These are phyloP conservation scores for Drosophila persimilis DNA, from an alignment of 1,140 invertebrate species.

Conservation along the genomic window DNA sequence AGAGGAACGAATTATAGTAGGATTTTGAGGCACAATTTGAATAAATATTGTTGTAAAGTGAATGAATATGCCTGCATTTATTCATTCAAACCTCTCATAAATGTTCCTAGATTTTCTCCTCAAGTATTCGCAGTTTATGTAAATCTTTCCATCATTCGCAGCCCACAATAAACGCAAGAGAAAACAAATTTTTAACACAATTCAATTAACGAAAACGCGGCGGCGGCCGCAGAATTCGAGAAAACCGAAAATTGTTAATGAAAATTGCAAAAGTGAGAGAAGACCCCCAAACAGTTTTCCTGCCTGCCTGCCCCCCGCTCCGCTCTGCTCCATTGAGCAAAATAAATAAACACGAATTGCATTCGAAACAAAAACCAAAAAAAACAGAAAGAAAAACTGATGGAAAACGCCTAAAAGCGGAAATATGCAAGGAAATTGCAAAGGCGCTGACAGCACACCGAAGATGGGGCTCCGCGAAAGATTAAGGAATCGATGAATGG, in stretches of 20 bases:
- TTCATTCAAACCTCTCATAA: background rate
- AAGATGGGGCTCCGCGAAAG: conserved; percentile 6
- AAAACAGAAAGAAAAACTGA: conserved; percentile 51
- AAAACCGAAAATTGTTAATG: conserved; percentile 67
- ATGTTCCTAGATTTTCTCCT: background rate
- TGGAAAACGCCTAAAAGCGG: conserved; percentile 71
- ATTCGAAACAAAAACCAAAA: conserved; percentile 13
- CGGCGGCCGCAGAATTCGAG: conserved; percentile 51
- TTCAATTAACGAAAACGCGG: conserved; percentile 66
- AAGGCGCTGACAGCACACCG: conserved; percentile 64
- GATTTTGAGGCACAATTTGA: too few relatives aligned
- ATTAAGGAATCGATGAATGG: conserved; percentile 15
- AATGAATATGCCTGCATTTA: background rate
- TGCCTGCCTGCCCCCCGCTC: background rate
- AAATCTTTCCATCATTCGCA: conserved; percentile 37
- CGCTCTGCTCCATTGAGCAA: background rate
- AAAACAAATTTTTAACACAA: conserved; percentile 61
- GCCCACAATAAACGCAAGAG: conserved; percentile 14
- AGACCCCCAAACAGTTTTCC: too few relatives aligned
- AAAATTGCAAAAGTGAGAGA: conserved; percentile 55
- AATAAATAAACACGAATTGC: conserved; percentile 63
- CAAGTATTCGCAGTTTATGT: background rate
- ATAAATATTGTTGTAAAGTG: too few relatives aligned
- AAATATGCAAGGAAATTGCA: conserved; percentile 79
- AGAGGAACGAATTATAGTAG: too few relatives aligned